Evolutionary conservation across 2,888 invertebrate species (phyloP).

Genomic region (Malacosoma neustria): DNA sequence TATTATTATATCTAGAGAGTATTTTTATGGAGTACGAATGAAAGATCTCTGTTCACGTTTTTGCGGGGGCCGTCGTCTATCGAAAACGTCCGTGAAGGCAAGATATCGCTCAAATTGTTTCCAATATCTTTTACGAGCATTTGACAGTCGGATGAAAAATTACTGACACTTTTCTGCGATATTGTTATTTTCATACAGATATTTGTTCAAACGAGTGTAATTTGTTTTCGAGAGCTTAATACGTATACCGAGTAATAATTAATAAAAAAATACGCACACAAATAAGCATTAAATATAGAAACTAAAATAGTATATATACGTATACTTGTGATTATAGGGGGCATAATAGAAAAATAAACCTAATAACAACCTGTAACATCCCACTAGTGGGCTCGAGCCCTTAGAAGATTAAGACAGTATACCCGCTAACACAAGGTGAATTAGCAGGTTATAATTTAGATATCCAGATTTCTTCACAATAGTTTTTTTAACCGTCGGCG

Average conservation of each 20-base stretch:
- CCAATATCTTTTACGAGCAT: constrained; percentile 64
- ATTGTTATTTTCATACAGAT: constrained; percentile 44
- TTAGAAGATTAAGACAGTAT: too few relatives aligned
- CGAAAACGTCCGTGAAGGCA: constrained; percentile 38
- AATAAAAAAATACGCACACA: background rate
- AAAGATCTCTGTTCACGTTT: constrained; percentile 37
- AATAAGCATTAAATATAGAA: background rate
- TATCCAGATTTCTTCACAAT: too few relatives aligned
- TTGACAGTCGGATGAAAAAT: constrained; percentile 63
- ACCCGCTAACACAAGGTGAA: too few relatives aligned
- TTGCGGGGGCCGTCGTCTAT: constrained; percentile 26
- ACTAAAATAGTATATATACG: too few relatives aligned
- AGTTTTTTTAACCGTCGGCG: too few relatives aligned
- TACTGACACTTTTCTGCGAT: constrained; percentile 40
- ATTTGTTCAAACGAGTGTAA: constrained; percentile 14
- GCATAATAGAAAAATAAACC: background rate
- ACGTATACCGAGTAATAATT: background rate
- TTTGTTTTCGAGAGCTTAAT: background rate
- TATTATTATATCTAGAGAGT: constrained; percentile 7
- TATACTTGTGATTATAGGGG: too few relatives aligned
- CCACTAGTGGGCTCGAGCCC: too few relatives aligned
- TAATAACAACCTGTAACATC: too few relatives aligned
- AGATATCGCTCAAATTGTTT: constrained; percentile 64
- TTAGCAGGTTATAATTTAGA: too few relatives aligned
- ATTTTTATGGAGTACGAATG: constrained; percentile 23